Conservation (phyloP, 2,888 invertebrate species). For the Mimas tiliae region DNA sequence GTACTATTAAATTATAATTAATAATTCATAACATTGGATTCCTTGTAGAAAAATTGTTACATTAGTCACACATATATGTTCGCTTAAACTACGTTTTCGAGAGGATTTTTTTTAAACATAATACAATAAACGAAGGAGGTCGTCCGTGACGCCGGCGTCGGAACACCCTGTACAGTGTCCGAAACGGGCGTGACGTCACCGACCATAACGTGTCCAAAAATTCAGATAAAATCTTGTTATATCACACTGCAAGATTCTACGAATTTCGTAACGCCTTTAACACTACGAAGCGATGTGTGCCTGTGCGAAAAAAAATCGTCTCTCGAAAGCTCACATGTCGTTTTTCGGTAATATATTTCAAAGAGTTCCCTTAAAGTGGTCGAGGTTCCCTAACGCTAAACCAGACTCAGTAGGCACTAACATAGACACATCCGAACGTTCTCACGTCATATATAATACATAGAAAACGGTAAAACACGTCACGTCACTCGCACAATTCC, state of each 20-base stretch:
- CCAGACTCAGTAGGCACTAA: constrained; percentile 81
- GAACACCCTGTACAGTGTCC: constrained; percentile 31
- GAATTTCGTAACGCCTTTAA: constrained; percentile 47
- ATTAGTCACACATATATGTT: constrained; percentile 70
- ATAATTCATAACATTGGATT: constrained; percentile 60
- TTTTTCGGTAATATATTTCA: constrained; percentile 70
- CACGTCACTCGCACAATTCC: constrained; percentile 79
- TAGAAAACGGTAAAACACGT: constrained; percentile 78
- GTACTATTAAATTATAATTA: constrained; percentile 58
- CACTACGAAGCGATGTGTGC: constrained; percentile 36
- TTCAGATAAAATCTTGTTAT: constrained; percentile 64
- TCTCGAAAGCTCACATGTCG: constrained; percentile 70
- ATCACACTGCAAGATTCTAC: constrained; percentile 57
- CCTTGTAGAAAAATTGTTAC: constrained; percentile 75
- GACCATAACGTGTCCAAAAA: constrained; percentile 46
- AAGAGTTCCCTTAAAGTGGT: constrained; percentile 58
- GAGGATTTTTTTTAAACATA: constrained; percentile 56
- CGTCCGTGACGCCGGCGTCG: constrained; percentile 29
- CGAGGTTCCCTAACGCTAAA: constrained; percentile 69
- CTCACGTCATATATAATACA: constrained; percentile 72
- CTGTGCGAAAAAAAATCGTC: constrained; percentile 56
- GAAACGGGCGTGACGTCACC: constrained; percentile 33
- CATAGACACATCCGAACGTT: constrained; percentile 70
- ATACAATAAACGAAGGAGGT: constrained; percentile 21
- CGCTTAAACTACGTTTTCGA: constrained; percentile 73